A percentile compares a stretch with the other conserved stretches of the same genome.
Evolutionary conservation across 2,797 vertebrate genomes (phyloP).

Genomic region (Lutjanus argentimaculatus): DNA sequence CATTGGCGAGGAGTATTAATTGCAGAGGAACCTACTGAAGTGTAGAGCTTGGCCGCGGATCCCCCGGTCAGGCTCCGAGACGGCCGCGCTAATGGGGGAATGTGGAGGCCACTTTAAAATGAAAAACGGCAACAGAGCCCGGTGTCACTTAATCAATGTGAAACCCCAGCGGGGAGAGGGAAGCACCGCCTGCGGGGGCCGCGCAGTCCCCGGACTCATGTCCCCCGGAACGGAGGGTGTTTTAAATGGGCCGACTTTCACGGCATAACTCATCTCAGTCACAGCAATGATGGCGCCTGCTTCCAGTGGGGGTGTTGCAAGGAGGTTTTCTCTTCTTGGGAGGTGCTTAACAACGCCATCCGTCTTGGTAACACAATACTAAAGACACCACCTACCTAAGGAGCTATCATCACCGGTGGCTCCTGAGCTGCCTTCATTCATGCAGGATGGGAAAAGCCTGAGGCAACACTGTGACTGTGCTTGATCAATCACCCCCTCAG

Average conservation of each 20-base stretch:
- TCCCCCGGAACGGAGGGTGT: constrained; percentile 55
- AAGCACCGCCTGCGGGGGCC: constrained; percentile 51
- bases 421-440: constrained; percentile 47
- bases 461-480: constrained; percentile 4
- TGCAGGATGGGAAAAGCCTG: constrained; percentile 28
- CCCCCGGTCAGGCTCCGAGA: constrained; percentile 44
- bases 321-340: constrained; percentile 67
- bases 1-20: constrained; percentile 55
- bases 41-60: constrained; percentile 17
- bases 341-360: constrained; percentile 77
- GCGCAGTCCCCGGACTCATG: constrained; percentile 62
- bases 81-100: constrained; percentile 74
- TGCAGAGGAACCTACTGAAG: constrained; percentile 53
- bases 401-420: constrained; percentile 62
- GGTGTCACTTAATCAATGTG: constrained; percentile 85
- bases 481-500: constrained; percentile 39
- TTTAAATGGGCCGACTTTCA: constrained; percentile 67
- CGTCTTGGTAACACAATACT: constrained; percentile 72
- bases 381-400: constrained; percentile 55
- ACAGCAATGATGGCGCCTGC: constrained; percentile 55
- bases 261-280: constrained; percentile 66
- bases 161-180: constrained; percentile 61
- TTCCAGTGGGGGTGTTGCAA: constrained; percentile 56
- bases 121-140: constrained; percentile 77
- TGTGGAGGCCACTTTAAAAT: constrained; percentile 81